A percentile compares a stretch with the other conserved stretches of the same genome.
phyloP scores from a whole-genome alignment of 2,113 vertebrate genomes.

The Cyprinodon brontotheroides region DNA sequence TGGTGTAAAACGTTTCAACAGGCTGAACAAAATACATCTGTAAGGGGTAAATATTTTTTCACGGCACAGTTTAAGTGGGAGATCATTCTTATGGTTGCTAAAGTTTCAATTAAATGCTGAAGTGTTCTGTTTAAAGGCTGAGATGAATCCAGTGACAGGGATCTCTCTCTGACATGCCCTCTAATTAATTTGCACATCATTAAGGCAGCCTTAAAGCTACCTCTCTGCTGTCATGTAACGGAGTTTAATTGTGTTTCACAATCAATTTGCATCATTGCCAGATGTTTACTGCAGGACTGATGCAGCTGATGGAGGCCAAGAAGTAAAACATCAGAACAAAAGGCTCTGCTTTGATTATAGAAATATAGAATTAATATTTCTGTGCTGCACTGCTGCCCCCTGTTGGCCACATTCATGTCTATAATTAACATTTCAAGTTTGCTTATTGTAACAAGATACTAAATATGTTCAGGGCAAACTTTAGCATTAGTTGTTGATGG shows the following conservation, averaged over 20 bases:
- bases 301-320: neutral
- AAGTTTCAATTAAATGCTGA: neutral
- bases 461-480: neutral
- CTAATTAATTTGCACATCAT: neutral
- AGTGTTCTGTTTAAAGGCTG: neutral
- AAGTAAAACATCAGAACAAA: neutral
- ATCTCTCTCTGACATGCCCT: slow-evolving; percentile 3
- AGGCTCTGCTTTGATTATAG: neutral
- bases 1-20: neutral
- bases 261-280: neutral
- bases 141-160: neutral
- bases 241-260: neutral
- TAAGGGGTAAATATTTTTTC: neutral
- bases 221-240: neutral
- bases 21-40: neutral
- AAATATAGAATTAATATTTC: slow-evolving; percentile 1
- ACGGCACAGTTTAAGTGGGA: neutral
- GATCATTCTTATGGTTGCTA: neutral
- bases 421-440: neutral
- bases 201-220: neutral
- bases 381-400: slow-evolving; percentile 54
- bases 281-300: neutral
- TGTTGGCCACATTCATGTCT: slow-evolving; percentile 29
- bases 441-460: neutral
- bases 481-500: neutral